phyloP scores from a whole-genome alignment of 2,797 vertebrate species.

The Brachyalestes nurse region DNA sequence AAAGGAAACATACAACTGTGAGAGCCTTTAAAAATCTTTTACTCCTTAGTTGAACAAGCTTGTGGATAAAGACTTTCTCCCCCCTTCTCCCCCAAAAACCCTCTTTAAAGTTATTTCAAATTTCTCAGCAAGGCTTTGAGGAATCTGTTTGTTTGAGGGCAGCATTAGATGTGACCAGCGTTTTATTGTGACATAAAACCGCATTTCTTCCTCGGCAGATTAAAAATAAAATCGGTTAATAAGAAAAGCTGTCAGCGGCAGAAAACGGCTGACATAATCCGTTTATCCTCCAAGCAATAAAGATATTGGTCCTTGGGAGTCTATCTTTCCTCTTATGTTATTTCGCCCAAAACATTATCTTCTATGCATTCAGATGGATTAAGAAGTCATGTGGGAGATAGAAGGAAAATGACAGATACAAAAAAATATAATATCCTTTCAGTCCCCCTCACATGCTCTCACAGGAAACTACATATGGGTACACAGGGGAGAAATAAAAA shows the following conservation, averaged over 20 bases:
- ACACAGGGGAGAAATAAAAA: conserved; percentile 47
- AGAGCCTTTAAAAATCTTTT: conserved; percentile 89
- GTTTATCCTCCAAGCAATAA: conserved; percentile 99
- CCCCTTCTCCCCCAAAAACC: conserved; percentile 79
- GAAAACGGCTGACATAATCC: conserved; percentile 99
- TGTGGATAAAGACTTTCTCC: conserved; percentile 92
- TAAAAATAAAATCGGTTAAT: conserved; percentile 99
- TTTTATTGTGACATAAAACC: conserved; percentile 99
- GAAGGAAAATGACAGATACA: conserved; percentile 99
- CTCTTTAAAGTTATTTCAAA: conserved; percentile 99
- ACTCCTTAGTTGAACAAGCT: conserved; percentile 95
- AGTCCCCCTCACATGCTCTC: conserved; percentile 80
- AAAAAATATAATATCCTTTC: conserved; percentile 99
- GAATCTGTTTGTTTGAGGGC: conserved; percentile 99
- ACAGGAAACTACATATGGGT: conserved; percentile 67
- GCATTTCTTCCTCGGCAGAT: conserved; percentile 99
- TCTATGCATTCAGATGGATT: conserved; percentile 99
- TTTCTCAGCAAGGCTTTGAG: conserved; percentile 99
- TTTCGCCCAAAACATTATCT: conserved; percentile 99
- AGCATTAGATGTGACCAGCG: conserved; percentile 99
- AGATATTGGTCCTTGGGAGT: conserved; percentile 99
- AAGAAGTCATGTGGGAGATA: conserved; percentile 99
- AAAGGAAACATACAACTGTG: conserved; percentile 80
- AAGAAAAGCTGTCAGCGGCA: conserved; percentile 99
- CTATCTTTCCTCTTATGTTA: conserved; percentile 99